Conservation (phyloP, 2,113 vertebrate species). For the Paramisgurnus dabryanus region DNA sequence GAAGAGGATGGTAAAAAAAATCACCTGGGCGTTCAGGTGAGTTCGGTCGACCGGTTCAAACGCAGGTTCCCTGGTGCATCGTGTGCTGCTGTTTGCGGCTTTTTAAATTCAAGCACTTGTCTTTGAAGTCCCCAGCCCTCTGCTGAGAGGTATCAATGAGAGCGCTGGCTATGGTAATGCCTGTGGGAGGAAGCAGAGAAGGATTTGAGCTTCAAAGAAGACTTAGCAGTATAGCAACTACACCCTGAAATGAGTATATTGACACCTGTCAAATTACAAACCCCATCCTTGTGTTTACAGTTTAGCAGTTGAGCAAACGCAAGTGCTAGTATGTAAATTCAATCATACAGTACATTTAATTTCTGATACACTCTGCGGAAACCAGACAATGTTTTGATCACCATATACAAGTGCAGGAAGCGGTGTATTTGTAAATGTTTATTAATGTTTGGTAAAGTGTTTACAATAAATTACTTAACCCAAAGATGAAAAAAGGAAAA, state of each 20-base stretch:
- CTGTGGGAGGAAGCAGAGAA: slow-evolving; percentile 66
- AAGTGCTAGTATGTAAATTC: too few relatives aligned
- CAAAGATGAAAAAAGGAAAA: too few relatives aligned
- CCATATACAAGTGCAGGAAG: not conserved
- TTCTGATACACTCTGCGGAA: too few relatives aligned
- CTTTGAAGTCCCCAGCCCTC: slow-evolving; percentile 84
- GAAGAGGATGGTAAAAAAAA: not conserved
- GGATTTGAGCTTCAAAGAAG: slow-evolving; percentile 36
- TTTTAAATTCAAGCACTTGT: slow-evolving; percentile 82
- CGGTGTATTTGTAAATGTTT: too few relatives aligned
- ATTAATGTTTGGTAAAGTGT: too few relatives aligned
- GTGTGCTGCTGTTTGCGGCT: slow-evolving; percentile 85
- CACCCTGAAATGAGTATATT: not conserved
- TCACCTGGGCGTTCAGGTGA: not conserved
- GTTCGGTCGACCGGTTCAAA: slow-evolving; percentile 70
- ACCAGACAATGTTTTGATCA: not conserved
- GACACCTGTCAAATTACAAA: not conserved
- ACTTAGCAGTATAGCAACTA: slow-evolving; percentile 4
- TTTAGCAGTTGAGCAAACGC: too few relatives aligned
- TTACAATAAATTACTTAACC: too few relatives aligned
- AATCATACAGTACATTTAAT: too few relatives aligned
- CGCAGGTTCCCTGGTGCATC: slow-evolving; percentile 90
- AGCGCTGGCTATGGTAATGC: slow-evolving; percentile 88
- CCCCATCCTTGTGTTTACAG: too few relatives aligned
- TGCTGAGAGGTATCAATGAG: slow-evolving; percentile 90